Conservation (phyloP, 2,888 invertebrate genomes). For the Zaprionus obscuricornis region DNA sequence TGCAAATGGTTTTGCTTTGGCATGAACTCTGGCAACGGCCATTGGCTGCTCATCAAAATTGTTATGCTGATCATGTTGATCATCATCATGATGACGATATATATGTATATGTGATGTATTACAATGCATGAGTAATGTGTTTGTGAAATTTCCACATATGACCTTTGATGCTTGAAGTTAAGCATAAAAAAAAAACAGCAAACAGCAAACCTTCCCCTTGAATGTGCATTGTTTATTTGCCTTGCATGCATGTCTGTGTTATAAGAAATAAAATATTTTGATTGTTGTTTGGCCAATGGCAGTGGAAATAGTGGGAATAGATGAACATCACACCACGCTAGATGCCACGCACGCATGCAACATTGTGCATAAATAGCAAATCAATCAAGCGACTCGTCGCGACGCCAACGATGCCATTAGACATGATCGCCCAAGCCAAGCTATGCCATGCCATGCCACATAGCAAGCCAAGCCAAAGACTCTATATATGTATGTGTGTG, state of each 20-base stretch:
- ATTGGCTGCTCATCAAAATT: constrained; percentile 37
- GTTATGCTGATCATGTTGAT: constrained; percentile 1
- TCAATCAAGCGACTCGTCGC: constrained; percentile 56
- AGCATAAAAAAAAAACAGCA: not conserved
- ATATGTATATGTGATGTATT: constrained; percentile 30
- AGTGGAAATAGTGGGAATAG: constrained; percentile 33
- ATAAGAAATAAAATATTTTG: constrained; percentile 68
- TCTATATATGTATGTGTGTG: too few species aligned
- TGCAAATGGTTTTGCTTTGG: constrained; percentile 28
- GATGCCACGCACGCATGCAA: constrained; percentile 52
- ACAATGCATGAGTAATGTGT: not conserved
- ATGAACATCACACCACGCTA: constrained; percentile 2
- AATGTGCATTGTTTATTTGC: constrained; percentile 59
- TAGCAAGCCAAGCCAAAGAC: not conserved
- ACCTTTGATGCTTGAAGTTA: constrained; percentile 40
- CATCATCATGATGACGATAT: constrained; percentile 2
- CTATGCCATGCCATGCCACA: not conserved
- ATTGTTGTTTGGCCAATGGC: constrained; percentile 59
- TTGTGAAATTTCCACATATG: constrained; percentile 59
- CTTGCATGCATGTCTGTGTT: constrained; percentile 52
- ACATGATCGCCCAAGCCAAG: constrained; percentile 9
- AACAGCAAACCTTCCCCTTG: constrained; percentile 67
- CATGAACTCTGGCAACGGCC: constrained; percentile 37
- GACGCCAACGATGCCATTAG: constrained; percentile 28
- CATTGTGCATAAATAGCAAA: constrained; percentile 44